Base-by-base conservation (phyloP, 2,113 vertebrate genomes). In the Aphyosemion australe region DNA sequence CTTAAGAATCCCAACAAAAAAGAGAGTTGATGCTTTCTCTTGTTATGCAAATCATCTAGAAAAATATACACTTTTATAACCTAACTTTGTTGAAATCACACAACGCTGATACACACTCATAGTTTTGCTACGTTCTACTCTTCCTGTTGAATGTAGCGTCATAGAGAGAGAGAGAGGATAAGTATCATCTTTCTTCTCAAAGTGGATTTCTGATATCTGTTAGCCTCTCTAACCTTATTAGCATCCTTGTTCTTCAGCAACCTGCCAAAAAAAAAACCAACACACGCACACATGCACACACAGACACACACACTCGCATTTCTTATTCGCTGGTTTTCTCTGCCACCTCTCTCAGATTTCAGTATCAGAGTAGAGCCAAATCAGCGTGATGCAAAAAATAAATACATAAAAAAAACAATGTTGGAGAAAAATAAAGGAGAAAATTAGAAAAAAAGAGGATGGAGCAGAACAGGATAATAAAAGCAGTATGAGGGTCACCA, bases 151-250 rank as follows among this genome's bases (percentile, higher is more conserved):
- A 43, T 45, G 37, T 46, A 37, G n/a, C 75, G 58, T 16, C n/a
- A n/a, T n/a, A n/a, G 32, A 46, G n/a, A 21, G 20, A 37, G 55
- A 54, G 53, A 82, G 77, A 19, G 77, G 76, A 57, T 74, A 77
- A 47, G 61, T 68, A 79, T 85, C 66, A 67, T 80, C 66, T 78
- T 76, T 76, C 76, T 65, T 61, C 80, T 81, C 71, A 31, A 47
- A 72, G 68, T 61, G 76, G 76, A 64, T 72, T 65, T 65, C 39
- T 63, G 56, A 76, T 75, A 81, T 80, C 65, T 57, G 51, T 53
- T 68, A 76, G 73, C 76, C 72, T 78, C 79, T 78, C 53, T 65
- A 69, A 59, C 60, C 72, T 51, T 74, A 64, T 76, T 60, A 66
- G 47, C 66, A 52, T 54, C 64, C 64, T 26, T 61, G 66, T 74